Conservation (phyloP, 2,797 vertebrate genomes). For the Sebastes vulpes region DNA sequence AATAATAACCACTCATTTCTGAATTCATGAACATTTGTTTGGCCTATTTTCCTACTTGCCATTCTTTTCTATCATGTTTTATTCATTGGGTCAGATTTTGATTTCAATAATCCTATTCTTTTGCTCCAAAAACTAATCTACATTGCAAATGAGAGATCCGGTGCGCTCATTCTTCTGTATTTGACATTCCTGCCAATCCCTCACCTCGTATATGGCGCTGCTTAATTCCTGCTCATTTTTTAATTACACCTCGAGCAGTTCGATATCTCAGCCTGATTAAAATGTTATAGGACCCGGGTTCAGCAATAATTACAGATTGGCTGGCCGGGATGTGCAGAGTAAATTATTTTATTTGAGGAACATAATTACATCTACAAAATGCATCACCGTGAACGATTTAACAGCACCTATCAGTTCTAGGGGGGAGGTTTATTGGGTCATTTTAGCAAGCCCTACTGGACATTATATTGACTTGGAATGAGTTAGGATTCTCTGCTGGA, state of each 20-base stretch:
- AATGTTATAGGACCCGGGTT: constrained; percentile 68
- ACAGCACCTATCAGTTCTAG: constrained; percentile 54
- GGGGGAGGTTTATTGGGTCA: constrained; percentile 63
- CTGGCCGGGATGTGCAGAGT: constrained; percentile 55
- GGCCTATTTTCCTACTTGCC: constrained; percentile 56
- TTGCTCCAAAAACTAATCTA: constrained; percentile 67
- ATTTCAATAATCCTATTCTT: constrained; percentile 75
- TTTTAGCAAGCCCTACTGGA: constrained; percentile 52
- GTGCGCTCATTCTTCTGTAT: constrained; percentile 29
- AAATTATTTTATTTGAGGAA: constrained; percentile 77
- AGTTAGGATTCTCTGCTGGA: constrained; percentile 42
- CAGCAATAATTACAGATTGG: constrained; percentile 70
- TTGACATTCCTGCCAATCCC: constrained; percentile 65
- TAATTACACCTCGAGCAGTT: constrained; percentile 74
- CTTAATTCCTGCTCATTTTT: constrained; percentile 71
- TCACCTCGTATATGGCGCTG: background rate
- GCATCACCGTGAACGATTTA: constrained; percentile 66
- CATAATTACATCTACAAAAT: constrained; percentile 73
- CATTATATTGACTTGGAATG: constrained; percentile 57
- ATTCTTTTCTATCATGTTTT: constrained; percentile 67
- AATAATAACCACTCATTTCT: constrained; percentile 52
- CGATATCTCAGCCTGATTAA: constrained; percentile 77
- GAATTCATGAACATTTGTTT: constrained; percentile 47
- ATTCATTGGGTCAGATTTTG: constrained; percentile 73
- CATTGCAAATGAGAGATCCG: constrained; percentile 66